These are phyloP conservation scores for Hemicentrotus pulcherrimus DNA, from an alignment of 35 echinoderm and acorn worm genomes.

Conservation along the genomic window DNA sequence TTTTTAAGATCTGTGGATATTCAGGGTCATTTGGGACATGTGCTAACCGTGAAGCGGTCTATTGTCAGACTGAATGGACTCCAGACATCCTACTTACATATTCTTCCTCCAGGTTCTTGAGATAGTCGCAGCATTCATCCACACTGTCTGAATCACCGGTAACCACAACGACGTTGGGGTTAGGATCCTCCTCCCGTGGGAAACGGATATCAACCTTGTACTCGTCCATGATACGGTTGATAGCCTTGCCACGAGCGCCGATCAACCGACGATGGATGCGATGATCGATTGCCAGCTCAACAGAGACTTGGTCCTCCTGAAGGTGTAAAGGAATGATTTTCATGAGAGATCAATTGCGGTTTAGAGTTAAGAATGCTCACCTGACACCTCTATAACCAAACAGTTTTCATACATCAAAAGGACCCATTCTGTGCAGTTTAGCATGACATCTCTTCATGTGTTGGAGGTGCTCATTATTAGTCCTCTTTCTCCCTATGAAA, in stretches of 20 bases:
- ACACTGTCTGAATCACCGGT: slow-evolving; percentile 76
- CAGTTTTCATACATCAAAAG: no score
- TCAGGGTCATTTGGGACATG: no score
- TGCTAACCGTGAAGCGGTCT: no score
- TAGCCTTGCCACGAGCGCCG: slow-evolving; percentile 74
- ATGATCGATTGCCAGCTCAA: slow-evolving; percentile 71
- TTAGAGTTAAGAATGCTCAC: no score
- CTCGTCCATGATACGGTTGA: slow-evolving; percentile 89
- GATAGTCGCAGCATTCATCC: slow-evolving; percentile 79
- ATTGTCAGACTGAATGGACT: no score
- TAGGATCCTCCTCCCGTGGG: slow-evolving; percentile 67
- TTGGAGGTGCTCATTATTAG: no score
- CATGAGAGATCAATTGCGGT: no score
- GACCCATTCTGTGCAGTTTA: no score
- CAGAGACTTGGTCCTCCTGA: slow-evolving; percentile 79
- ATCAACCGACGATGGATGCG: slow-evolving; percentile 92
- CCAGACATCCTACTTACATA: slow-evolving; percentile 75
- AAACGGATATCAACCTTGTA: slow-evolving; percentile 96
- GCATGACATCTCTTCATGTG: no score
- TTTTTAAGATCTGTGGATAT: no score
- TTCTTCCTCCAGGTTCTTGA: slow-evolving; percentile 86
- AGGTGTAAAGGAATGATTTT: background rate
- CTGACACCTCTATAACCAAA: no score
- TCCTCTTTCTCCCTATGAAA: no score
- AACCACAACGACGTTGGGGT: slow-evolving; percentile 79